Conservation (phyloP, 2,888 invertebrate genomes). For the Criorhina ranunculi region DNA sequence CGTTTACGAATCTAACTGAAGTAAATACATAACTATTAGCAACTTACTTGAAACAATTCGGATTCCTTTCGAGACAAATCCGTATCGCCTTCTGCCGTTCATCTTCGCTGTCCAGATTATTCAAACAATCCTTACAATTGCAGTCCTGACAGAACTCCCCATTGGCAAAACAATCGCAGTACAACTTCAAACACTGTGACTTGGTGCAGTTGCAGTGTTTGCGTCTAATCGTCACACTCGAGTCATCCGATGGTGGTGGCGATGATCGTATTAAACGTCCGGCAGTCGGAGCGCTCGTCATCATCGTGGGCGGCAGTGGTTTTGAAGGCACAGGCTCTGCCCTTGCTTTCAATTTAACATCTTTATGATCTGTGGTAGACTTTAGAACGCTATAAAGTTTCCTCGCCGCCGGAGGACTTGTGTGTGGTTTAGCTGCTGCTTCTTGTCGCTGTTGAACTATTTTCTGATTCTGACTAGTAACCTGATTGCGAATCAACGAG, state of each 20-base stretch:
- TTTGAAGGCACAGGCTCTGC: conserved; percentile 69
- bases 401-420: conserved; percentile 50
- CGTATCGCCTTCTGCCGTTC: conserved; percentile 97
- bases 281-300: background rate
- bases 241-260: conserved; percentile 66
- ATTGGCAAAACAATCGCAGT: conserved; percentile 99
- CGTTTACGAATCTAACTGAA: too few relatives aligned
- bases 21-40: background rate
- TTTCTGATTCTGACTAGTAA: conserved; percentile 67
- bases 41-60: conserved; percentile 93
- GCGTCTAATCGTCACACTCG: conserved; percentile 84
- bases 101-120: conserved; percentile 97
- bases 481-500: conserved; percentile 69
- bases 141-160: conserved; percentile 99
- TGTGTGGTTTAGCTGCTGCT: background rate
- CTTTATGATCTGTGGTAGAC: conserved; percentile 40
- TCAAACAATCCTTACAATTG: conserved; percentile 98
- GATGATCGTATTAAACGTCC: conserved; percentile 41
- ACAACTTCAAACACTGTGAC: conserved; percentile 98
- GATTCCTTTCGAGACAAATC: conserved; percentile 97
- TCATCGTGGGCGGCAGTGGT: conserved; percentile 35
- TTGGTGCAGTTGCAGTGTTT: conserved; percentile 99
- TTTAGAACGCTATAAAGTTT: conserved; percentile 78
- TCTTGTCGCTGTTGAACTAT: conserved; percentile 40
- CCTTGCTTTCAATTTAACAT: conserved; percentile 41